Conservation (phyloP, 2,888 invertebrate species). For the Cistogaster globosa region DNA sequence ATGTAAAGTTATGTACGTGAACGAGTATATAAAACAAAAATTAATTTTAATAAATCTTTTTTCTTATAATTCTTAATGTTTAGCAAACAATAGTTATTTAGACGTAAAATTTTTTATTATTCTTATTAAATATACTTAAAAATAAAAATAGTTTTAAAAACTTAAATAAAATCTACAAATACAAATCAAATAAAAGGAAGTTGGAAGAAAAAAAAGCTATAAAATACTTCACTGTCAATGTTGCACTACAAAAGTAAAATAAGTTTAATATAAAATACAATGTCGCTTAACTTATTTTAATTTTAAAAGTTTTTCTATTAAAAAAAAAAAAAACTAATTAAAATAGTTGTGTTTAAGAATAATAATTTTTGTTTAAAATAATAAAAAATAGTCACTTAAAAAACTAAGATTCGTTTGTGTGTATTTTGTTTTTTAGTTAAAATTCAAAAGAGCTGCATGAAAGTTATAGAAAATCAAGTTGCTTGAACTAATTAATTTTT, state of each 20-base stretch:
- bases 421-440: neutral
- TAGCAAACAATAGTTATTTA: neutral
- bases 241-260: slow-evolving; percentile 23
- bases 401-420: slow-evolving; percentile 61
- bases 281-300: slow-evolving; percentile 12
- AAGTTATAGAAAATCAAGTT: slow-evolving; percentile 58
- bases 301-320: slow-evolving; percentile 28
- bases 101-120: slow-evolving; percentile 8
- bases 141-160: slow-evolving; percentile 25
- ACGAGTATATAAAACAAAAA: neutral
- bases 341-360: slow-evolving; percentile 34
- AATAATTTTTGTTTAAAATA: neutral
- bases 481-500: slow-evolving; percentile 15
- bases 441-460: slow-evolving; percentile 54
- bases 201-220: slow-evolving; percentile 35
- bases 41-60: neutral
- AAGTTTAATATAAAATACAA: slow-evolving; percentile 41
- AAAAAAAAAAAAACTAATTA: slow-evolving; percentile 30
- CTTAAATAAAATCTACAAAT: slow-evolving; percentile 52
- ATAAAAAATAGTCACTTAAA: neutral
- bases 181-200: slow-evolving; percentile 35
- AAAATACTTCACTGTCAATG: slow-evolving; percentile 63
- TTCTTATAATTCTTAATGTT: neutral
- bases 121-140: slow-evolving; percentile 39
- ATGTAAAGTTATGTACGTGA: neutral